Evolutionary conservation across 2,888 invertebrate genomes (phyloP), one percentile per base, ranked within the genome.

Genomic region (Ormia ochracea): DNA sequence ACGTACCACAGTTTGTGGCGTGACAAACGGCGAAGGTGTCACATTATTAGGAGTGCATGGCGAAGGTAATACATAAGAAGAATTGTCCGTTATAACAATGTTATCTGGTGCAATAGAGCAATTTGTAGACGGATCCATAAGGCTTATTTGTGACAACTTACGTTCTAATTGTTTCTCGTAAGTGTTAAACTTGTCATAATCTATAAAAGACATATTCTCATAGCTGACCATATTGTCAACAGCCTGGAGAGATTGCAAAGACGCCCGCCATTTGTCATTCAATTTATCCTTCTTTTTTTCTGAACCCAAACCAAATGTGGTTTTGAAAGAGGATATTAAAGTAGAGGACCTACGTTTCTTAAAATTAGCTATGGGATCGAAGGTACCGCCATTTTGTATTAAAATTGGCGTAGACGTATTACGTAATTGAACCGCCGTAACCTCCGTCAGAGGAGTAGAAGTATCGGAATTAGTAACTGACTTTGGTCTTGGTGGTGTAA

Each of bases 191-290:
- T 90, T 90, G 82, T 92, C 92, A 81, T 92, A 92, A 84, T 92
- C 90, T 50, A 92, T 90, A 84, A 91, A 92, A 84, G 91, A 91
- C 85, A 92, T 89, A 82, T 92, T 91, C 78, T 91, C 90, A 84
- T 92, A 92, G 85, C 91, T 91, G 80, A 92, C 91, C 89, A 90
- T 90, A 45, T 90, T 90, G 83, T 92, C 92, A 72, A 90, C 91
- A 82, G 92, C 91, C 61, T 91, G 91, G 78, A 92, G 84, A 9
- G 90, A 91, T 81, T 91, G 91, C 77, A 92, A 82, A 0, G 91
- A 91, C 14, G 91, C 91, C 33, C 90, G 90, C 92, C 92, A 92
- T 82, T 88, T 89, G 54, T 89, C 86, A 82, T 89, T 90, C 54
- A 88, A 81, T 31, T 89, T 87, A 45, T 89, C 88, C 45, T 87